Conservation (phyloP, 2,888 invertebrate genomes). For the Homarus gammarus region DNA sequence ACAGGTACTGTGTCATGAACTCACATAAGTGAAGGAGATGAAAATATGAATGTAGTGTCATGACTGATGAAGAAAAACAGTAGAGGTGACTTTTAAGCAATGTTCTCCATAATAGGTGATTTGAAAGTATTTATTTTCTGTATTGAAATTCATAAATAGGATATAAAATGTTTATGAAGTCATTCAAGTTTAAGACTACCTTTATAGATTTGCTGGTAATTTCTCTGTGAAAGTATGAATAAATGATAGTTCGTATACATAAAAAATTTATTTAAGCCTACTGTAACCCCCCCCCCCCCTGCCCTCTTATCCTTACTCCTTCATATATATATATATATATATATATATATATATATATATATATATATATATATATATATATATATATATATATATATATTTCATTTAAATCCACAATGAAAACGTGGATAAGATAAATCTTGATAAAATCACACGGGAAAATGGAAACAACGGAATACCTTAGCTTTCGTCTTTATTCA, state of each 20-base stretch:
- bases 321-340: too few relatives aligned
- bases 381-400: too few relatives aligned
- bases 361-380: too few relatives aligned
- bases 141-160: background rate
- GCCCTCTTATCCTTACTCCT: too few relatives aligned
- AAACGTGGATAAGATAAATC: too few relatives aligned
- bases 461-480: too few relatives aligned
- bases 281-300: too few relatives aligned
- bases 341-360: too few relatives aligned
- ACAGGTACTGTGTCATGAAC: background rate
- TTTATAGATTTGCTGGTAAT: constrained; percentile 3
- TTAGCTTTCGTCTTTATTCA: too few relatives aligned
- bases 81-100: background rate
- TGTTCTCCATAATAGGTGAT: background rate
- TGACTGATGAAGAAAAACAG: background rate
- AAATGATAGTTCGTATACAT: constrained; percentile 10
- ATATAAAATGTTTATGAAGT: background rate
- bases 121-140: background rate
- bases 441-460: too few relatives aligned
- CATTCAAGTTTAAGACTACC: background rate
- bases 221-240: background rate
- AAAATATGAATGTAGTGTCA: background rate
- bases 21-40: background rate
- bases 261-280: background rate
- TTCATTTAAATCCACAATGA: too few relatives aligned